A percentile compares a stretch with the other conserved stretches of the same genome.
Conservation (phyloP, 1,140 invertebrate genomes). For the Lepidostoma basale region DNA sequence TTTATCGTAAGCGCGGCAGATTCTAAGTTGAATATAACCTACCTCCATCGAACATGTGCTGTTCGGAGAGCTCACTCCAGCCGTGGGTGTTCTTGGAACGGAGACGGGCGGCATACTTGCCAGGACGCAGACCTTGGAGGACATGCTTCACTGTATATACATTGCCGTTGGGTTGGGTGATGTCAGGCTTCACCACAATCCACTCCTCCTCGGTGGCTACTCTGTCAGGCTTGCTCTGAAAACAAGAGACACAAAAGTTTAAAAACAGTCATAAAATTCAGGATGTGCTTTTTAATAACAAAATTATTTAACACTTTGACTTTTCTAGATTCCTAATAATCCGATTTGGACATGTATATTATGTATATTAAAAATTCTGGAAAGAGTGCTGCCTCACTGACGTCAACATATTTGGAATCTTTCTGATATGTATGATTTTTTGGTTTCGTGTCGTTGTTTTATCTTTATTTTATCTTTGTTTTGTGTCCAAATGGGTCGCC, state of each 20-base stretch:
- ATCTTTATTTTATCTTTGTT: too few relatives aligned
- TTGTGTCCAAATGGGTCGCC: too few relatives aligned
- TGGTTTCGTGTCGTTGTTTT: too few relatives aligned
- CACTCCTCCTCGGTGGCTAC: constrained; percentile 20
- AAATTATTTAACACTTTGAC: neutral
- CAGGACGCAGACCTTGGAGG: constrained; percentile 31
- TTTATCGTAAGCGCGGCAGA: neutral
- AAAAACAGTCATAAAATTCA: neutral
- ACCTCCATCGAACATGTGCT: constrained; percentile 42
- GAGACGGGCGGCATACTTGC: constrained; percentile 38
- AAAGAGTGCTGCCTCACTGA: too few relatives aligned
- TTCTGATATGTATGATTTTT: too few relatives aligned
- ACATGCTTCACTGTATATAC: constrained; percentile 35
- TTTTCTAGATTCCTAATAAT: neutral
- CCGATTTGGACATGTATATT: too few relatives aligned
- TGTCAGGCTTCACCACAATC: constrained; percentile 32
- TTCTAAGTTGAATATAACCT: constrained; percentile 23
- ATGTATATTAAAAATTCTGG: too few relatives aligned
- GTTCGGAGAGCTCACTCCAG: constrained; percentile 36
- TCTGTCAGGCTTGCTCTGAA: constrained; percentile 33
- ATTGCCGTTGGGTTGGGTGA: constrained; percentile 22
- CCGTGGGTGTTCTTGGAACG: constrained; percentile 34
- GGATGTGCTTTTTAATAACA: neutral
- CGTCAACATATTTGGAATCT: too few relatives aligned
- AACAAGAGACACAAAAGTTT: neutral